A percentile compares a stretch with the other conserved stretches of the same genome.
phyloP scores from a whole-genome alignment of 1,140 invertebrate species.

The Fopius arisanus region DNA sequence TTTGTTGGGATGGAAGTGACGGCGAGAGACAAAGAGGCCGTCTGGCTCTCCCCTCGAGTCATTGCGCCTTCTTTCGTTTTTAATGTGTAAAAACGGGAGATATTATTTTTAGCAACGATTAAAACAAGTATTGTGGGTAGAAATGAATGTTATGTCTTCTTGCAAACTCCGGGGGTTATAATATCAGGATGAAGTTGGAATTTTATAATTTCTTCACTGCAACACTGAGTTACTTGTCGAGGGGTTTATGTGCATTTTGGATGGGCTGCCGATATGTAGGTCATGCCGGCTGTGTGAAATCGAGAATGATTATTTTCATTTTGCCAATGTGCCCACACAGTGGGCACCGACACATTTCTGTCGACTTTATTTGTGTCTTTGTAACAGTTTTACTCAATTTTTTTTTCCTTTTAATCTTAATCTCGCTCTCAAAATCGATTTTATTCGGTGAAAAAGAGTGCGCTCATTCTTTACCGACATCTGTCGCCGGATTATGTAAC shows the following conservation, averaged over 20 bases:
- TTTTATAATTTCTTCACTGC: background rate
- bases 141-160: background rate
- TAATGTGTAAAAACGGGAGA: background rate
- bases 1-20: constrained; percentile 27
- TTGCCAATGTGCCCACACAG: constrained; percentile 7
- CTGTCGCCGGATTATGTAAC: constrained; percentile 30
- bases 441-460: background rate
- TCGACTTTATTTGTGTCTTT: constrained; percentile 13
- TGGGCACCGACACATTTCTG: background rate
- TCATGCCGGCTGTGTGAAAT: constrained; percentile 24
- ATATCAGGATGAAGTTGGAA: background rate
- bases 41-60: constrained; percentile 12
- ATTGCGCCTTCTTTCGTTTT: constrained; percentile 3
- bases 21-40: constrained; percentile 15
- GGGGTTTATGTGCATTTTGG: constrained; percentile 6
- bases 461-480: constrained; percentile 26
- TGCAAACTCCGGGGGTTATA: background rate
- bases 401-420: background rate
- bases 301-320: constrained; percentile 32
- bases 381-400: background rate
- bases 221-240: background rate
- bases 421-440: background rate
- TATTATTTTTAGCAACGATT: constrained; percentile 8
- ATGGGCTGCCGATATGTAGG: constrained; percentile 22
- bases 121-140: background rate